Evolutionary conservation across 2,888 invertebrate species (phyloP).

Genomic region (Dryocosmus kuriphilus): DNA sequence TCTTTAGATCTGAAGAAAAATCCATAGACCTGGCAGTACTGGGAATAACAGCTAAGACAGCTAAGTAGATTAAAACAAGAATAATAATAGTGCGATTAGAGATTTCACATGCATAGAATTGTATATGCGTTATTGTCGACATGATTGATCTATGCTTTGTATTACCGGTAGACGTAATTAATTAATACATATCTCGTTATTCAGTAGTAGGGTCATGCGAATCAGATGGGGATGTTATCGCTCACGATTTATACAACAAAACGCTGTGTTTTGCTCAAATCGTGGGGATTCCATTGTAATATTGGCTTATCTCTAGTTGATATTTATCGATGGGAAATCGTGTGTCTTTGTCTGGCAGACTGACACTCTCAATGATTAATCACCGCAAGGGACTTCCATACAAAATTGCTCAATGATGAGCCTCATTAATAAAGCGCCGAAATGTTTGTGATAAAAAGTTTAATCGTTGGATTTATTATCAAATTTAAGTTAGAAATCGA

Average conservation of each 20-base stretch:
- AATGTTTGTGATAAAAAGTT: too few species aligned
- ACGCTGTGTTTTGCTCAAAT: neutral
- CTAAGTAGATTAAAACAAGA: too few species aligned
- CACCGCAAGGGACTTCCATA: neutral
- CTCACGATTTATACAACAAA: constrained; percentile 5
- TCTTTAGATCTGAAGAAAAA: too few species aligned
- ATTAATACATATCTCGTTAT: neutral
- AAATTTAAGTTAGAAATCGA: too few species aligned
- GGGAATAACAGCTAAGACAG: too few species aligned
- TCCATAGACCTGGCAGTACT: too few species aligned
- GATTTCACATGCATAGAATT: neutral
- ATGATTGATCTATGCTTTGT: neutral
- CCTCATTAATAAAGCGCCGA: neutral
- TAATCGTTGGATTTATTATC: too few species aligned
- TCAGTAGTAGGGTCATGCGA: neutral
- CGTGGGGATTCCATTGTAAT: neutral
- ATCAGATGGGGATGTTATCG: neutral
- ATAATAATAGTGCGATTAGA: neutral
- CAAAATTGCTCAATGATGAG: neutral
- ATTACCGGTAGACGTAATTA: neutral
- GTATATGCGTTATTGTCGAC: neutral
- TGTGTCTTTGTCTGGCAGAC: neutral
- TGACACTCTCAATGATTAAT: neutral
- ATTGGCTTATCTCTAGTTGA: neutral
- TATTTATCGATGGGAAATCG: neutral